Percentiles rank a stretch among this genome's conserved stretches.
These are phyloP conservation scores for Larimichthys polyactis DNA, from an alignment of 2,113 vertebrate species.

Conservation along the genomic window DNA sequence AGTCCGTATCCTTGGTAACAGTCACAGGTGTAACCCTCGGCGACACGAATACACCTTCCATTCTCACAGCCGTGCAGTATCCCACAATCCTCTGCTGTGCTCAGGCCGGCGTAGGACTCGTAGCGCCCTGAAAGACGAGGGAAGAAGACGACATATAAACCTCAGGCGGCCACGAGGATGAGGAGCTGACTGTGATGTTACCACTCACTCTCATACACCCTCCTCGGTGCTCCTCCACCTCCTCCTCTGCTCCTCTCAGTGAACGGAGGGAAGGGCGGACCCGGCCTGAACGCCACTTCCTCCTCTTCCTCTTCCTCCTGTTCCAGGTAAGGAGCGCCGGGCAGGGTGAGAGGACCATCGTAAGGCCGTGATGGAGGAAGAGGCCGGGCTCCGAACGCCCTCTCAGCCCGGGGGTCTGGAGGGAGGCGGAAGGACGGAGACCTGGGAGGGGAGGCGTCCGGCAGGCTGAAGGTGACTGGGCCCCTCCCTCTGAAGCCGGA, in stretches of 20 bases:
- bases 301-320: slow-evolving; percentile 58
- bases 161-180: no score
- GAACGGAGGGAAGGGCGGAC: slow-evolving; percentile 69
- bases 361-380: slow-evolving; percentile 50
- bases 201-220: slow-evolving; percentile 82
- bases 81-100: slow-evolving; percentile 88
- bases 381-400: slow-evolving; percentile 62
- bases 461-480: not conserved
- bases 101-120: slow-evolving; percentile 83
- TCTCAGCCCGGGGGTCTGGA: slow-evolving; percentile 66
- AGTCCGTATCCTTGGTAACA: slow-evolving; percentile 90
- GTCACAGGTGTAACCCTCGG: slow-evolving; percentile 92
- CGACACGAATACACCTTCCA: slow-evolving; percentile 89
- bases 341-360: slow-evolving; percentile 69
- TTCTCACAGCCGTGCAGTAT: slow-evolving; percentile 91
- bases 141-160: not conserved
- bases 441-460: slow-evolving; percentile 22
- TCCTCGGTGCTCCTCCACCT: slow-evolving; percentile 61
- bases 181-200: no score
- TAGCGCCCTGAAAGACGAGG: slow-evolving; percentile 69
- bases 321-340: slow-evolving; percentile 58
- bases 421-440: slow-evolving; percentile 63
- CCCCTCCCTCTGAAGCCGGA: slow-evolving; percentile 64
- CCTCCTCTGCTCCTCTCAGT: slow-evolving; percentile 56
- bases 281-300: slow-evolving; percentile 63